These are phyloP conservation scores for Euura lappo DNA, from an alignment of 1,140 invertebrate species.

Conservation along the genomic window DNA sequence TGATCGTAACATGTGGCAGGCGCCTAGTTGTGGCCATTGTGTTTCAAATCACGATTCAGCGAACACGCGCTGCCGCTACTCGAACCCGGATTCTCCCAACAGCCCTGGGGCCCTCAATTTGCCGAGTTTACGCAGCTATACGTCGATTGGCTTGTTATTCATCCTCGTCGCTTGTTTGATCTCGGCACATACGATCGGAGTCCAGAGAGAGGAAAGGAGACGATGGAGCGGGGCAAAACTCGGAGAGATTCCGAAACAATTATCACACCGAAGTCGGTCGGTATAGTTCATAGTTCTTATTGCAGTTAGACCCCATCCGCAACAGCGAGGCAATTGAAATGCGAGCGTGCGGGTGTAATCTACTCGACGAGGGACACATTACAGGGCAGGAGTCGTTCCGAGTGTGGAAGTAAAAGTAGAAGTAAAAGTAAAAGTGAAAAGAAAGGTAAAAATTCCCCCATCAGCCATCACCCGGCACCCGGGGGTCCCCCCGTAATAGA, in stretches of 20 bases:
- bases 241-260: background rate
- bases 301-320: background rate
- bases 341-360: background rate
- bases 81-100: background rate
- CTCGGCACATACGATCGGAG: background rate
- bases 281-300: too few relatives aligned
- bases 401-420: background rate
- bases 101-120: background rate
- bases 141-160: background rate
- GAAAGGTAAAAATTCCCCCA: conserved; percentile 19
- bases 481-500: background rate
- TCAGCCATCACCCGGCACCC: too few relatives aligned
- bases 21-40: conserved; percentile 55
- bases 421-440: conserved; percentile 18
- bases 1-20: conserved; percentile 54
- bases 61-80: background rate
- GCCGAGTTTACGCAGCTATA: background rate
- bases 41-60: conserved; percentile 59
- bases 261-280: background rate
- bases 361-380: background rate
- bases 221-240: background rate
- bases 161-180: background rate
- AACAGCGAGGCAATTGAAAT: background rate
- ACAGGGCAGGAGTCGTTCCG: too few relatives aligned
- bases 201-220: too few relatives aligned